Conservation (phyloP, 2,797 vertebrate genomes). For the Nothura maculosa region DNA sequence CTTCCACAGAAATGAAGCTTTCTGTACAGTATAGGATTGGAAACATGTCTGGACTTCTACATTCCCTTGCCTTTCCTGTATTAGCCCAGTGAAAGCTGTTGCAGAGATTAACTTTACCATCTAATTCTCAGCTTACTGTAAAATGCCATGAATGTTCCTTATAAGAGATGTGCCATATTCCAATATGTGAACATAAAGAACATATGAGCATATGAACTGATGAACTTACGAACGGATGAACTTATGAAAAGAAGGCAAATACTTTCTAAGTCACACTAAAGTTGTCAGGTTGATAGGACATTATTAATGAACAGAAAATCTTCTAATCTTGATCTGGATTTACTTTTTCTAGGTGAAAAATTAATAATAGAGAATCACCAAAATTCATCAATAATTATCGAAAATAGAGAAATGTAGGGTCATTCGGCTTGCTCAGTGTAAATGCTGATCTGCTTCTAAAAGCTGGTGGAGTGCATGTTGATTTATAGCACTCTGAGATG, state of each 20-base stretch:
- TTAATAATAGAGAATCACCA: neutral
- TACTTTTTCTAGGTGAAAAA: neutral
- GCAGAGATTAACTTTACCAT: neutral
- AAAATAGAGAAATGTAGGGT: neutral
- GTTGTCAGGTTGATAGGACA: neutral
- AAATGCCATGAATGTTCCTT: conserved; percentile 32
- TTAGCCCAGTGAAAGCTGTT: neutral
- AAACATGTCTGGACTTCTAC: neutral
- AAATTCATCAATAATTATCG: neutral
- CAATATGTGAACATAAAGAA: conserved; percentile 7
- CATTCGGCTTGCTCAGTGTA: neutral
- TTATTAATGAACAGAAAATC: conserved; percentile 25
- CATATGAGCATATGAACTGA: conserved; percentile 21
- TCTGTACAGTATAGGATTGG: neutral
- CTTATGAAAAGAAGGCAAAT: conserved; percentile 18
- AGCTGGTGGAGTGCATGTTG: neutral
- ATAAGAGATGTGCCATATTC: neutral
- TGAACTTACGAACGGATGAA: conserved; percentile 14
- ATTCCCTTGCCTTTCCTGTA: neutral
- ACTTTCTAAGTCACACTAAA: neutral
- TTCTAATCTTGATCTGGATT: neutral
- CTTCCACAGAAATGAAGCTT: neutral
- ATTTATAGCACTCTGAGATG: neutral
- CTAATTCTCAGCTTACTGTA: conserved; percentile 9
- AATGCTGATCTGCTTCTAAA: neutral